Base-by-base conservation (phyloP, 2,113 vertebrate genomes). In the Pituophis catenifer region DNA sequence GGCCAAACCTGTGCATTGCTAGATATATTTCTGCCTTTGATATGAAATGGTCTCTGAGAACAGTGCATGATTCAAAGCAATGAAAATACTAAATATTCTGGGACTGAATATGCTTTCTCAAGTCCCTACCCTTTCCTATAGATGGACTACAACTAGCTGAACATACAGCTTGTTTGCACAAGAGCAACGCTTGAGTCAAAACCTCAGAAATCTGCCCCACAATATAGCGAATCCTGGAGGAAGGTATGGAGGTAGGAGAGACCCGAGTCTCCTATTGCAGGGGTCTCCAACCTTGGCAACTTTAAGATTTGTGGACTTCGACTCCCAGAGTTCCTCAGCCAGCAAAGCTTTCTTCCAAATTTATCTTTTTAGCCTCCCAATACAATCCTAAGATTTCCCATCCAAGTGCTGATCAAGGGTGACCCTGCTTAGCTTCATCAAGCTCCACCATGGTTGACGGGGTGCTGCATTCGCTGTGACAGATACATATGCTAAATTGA, bases 1-100 rank as follows among this genome's bases (percentile, higher is more conserved):
- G 96, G 93, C 88, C 95, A 95, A 95, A 93, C 93, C 90, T 92
- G 10, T 93, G 85, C n/a, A 93, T 93, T 91, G 33, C 88, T 93
- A n/a, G 85, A 94, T 62, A 89, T 53, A 50, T 21, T 59, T 1
- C 50, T 89, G 48, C 26, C 57, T 48, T 90, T 0, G 15, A 48
- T 52, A 88, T 54, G 92, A 48, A 88, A 38, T 24, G 33, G 89
- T 38, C 85, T 48, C n/a, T 93, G 54, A 93, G 93, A 93, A 95
- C 12, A 94, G 85, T 10, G 91, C 89, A 65, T 62, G 50, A 92
- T 85, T 86, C 9, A 62, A 24, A 92, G 59, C 89, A 57, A 91
- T 48, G 13, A 12, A 48, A 86, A 86, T 91, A 55, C 93, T 70
- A 92, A 95, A 85, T 62, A 91, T 86, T 92, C 89, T 94, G 59